Evolutionary conservation across 2,888 invertebrate genomes (phyloP), one percentile per base, ranked within the genome.

Genomic region (Petrolisthes manimaculis): DNA sequence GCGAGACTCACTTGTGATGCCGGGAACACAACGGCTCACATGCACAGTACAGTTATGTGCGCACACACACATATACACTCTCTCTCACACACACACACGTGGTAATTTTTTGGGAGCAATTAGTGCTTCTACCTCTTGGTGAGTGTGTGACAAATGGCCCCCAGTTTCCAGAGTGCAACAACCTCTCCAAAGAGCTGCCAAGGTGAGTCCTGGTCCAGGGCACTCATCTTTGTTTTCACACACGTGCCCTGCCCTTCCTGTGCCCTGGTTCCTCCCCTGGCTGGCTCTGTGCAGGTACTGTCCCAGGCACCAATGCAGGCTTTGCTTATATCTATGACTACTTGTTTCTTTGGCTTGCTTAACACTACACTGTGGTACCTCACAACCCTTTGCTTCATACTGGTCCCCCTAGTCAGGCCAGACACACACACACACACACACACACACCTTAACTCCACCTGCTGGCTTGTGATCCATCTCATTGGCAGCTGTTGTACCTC

Each of bases 251-350:
- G 71, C 21, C 71, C 18, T 61, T n/a, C 14, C 12, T 37, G 37
- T 37, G 37, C 37, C 37, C 37, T 37, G 37, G 37, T 21, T 18
- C 71, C 71, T 71, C 21, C 18, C 71, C 71, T n/a, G 71, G 71
- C 71, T 6, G 21, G 71, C 71, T 71, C 71, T n/a, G 75, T 56
- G 54, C 86, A 74, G 81, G 55, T 61, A 81, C 81, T 81, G 80
- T 80, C 81, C 81, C 81, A 75, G 80, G 81, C 86, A 84, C 88
- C 88, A 88, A 84, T 84, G 81, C 84, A 84, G 88, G 84, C 84
- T 86, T 71, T 88, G 84, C 90, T 90, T 90, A 90, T 77, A 88
- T 83, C 90, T 90, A 90, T 90, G 90, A 90, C 90, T 90, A 90
- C 89, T 87, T 71, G 82, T 86, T 89, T 90, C 90, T 90, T 90